Evolutionary conservation across 2,113 vertebrate genomes (phyloP).

Genomic region (Anseranas semipalmata): DNA sequence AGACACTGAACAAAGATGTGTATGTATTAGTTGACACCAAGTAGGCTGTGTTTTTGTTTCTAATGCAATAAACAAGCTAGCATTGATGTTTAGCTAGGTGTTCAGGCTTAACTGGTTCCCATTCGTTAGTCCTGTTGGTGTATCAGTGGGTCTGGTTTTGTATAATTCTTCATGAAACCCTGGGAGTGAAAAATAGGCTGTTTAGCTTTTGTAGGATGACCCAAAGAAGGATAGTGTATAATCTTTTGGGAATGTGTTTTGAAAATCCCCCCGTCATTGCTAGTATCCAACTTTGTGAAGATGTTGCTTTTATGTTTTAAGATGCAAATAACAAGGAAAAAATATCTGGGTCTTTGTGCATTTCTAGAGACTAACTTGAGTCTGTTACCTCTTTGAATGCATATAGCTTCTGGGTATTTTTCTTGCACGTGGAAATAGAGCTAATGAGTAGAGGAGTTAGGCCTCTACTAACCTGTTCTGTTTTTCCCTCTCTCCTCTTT

Average conservation of each 20-base stretch:
- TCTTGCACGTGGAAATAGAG: neutral
- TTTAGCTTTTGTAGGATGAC: neutral
- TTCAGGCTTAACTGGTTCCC: neutral
- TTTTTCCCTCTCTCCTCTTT: neutral
- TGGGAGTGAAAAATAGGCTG: neutral
- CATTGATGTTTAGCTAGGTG: neutral
- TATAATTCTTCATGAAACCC: neutral
- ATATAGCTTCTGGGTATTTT: neutral
- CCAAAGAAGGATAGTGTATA: neutral
- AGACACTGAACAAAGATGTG: neutral
- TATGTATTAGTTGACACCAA: neutral
- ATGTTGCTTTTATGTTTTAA: neutral
- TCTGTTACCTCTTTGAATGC: neutral
- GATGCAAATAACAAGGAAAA: neutral
- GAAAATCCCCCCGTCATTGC: neutral
- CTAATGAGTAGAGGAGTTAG: neutral
- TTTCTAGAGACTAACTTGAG: neutral
- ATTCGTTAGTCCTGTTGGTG: neutral
- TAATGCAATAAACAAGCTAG: neutral
- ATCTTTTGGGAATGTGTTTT: neutral
- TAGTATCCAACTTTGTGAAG: neutral
- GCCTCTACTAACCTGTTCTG: neutral
- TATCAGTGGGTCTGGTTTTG: neutral
- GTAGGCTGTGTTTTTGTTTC: neutral
- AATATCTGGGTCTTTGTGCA: neutral